A percentile compares a stretch with the other conserved stretches of the same genome.
Conservation (phyloP, 2,113 vertebrate genomes). For the Melanerpes aurifrons region DNA sequence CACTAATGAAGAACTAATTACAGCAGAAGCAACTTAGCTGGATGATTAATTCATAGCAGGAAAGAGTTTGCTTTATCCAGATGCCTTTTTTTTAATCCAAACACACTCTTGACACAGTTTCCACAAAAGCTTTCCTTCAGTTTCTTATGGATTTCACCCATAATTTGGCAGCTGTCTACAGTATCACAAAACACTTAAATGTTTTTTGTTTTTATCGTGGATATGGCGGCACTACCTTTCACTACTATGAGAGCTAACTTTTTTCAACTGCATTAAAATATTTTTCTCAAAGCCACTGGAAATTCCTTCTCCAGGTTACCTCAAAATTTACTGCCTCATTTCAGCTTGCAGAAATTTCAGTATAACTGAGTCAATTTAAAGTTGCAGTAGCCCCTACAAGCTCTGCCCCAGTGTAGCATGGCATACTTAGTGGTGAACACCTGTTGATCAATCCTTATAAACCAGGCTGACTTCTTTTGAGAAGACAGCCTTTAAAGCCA, state of each 20-base stretch:
- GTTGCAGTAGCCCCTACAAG: neutral
- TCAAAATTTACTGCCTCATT: neutral
- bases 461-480: neutral
- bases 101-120: neutral
- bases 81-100: neutral
- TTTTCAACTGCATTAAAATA: neutral
- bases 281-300: neutral
- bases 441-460: neutral
- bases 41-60: neutral
- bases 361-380: neutral
- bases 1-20: constrained; percentile 32
- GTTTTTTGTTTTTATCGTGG: neutral
- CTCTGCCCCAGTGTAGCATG: neutral
- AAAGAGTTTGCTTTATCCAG: neutral
- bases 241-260: neutral
- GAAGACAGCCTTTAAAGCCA: neutral
- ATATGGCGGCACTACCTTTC: neutral
- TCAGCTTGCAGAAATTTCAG: neutral
- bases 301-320: neutral
- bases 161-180: neutral
- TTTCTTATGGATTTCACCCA: neutral
- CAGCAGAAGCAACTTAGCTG: neutral
- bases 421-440: neutral
- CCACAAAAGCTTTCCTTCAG: neutral
- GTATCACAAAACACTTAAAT: neutral